Evolutionary conservation across 2,797 vertebrate species (phyloP), one percentile per base, ranked within the genome.

Genomic region (Microctenopoma stevenorrisi): DNA sequence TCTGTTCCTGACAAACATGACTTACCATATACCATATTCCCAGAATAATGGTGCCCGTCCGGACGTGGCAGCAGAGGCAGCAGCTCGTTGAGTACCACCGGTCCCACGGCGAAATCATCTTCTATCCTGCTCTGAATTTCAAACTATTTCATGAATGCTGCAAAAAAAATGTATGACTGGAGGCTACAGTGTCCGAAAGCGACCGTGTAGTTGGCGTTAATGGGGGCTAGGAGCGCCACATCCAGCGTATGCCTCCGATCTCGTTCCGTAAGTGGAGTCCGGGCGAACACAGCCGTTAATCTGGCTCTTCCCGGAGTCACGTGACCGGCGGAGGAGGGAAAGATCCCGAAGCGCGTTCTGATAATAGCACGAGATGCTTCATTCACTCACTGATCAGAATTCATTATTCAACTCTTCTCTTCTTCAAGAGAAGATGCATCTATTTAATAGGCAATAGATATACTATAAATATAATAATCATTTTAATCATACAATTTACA

Each of bases 51-150:
- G 98, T 99, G 88, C 97, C 97, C 4, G 97, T 98, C 90, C 97
- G 96, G 71, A 98, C 98, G 90, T 98, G 98, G 92, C 98, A 98
- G 92, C 98, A 99, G 1, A 99, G 93, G 89, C 97, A 99, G 95
- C 97, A 99, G 94, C 96, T 97, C 90, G 96, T 98, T 85, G 97
- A 97, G 88, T 97, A 97, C 92, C 97, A 98, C 22, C 96, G 95
- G 72, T 97, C 95, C 97, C 96, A 97, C 83, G 96, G 96, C 11
- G 96, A 96, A 86, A 94, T 95, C 96, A 96, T 96, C 66, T 18
- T 78, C 43, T 43, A 11, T 61, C 68, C 33, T 50, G 47, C n/a
- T 33, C 0, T 11, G 18, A 14, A 15, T 37, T 18, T 44, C 47
- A n/a, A 15, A 53, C 74, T 92, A 91, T 72, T 87, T 90, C 87